Base-by-base conservation (phyloP, 2,113 vertebrate species). In the Heliornis fulica region DNA sequence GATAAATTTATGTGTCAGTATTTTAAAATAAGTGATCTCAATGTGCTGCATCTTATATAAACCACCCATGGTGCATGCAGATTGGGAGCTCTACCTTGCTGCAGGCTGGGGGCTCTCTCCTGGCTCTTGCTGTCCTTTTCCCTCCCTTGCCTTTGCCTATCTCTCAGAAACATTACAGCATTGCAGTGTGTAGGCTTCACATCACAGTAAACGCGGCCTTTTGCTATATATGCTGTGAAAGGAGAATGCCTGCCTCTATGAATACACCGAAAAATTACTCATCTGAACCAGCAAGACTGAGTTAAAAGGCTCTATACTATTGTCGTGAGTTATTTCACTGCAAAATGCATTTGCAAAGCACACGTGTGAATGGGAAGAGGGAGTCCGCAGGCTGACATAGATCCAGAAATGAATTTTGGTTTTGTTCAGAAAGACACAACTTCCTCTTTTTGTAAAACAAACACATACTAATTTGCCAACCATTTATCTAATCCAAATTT, bases 1-100 rank as follows among this genome's bases (percentile, higher is more conserved):
- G 76, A 69, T 93, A 61, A 69, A 83, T 90, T 66, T 90, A 46
- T 20, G 21, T 75, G 83, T 84, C 87, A 41, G 0, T 48, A 46
- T 82, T 94, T 84, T 53, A 78, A 71, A 87, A 60, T 45, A 69
- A 59, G 16, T 25, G 65, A 7, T 70, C 48, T 83, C 41, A 15
- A 23, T 2, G 36, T 41, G 51, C 87, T 53, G 1, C 4, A 2
- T 43, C 38, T 89, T 53, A 38, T 41, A 13, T 6, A 80, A 88
- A 26, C 17, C 69, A 16, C 78, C 13, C 18, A 0, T 0, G 50
- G 15, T 41, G 50, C 13, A n/a, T 23, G 36, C 45, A 26, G 45
- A 18, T 0, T 5, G 79, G 76, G 38, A 80, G 32, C 59, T 32
- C 5, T 7, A 8, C 59, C 34, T 65, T 6, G 59, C 53, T 0